Evolutionary conservation across 1,140 invertebrate species (phyloP).

Genomic region (Nebria ingens): DNA sequence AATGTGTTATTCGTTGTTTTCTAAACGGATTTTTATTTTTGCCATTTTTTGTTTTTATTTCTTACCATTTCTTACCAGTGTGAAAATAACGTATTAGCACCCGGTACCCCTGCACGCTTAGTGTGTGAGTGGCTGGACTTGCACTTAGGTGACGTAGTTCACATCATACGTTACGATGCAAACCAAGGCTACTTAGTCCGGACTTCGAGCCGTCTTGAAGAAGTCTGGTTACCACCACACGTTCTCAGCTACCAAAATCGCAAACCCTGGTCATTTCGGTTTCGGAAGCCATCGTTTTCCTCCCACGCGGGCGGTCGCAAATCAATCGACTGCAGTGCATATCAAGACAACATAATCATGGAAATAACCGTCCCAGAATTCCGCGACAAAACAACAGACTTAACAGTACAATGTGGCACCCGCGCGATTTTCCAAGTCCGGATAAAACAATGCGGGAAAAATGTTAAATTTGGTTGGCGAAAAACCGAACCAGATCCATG

Average conservation of each 20-base stretch:
- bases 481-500: slow-evolving; percentile 43
- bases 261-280: slow-evolving; percentile 51
- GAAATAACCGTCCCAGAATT: slow-evolving; percentile 29
- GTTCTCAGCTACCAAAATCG: slow-evolving; percentile 41
- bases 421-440: slow-evolving; percentile 24
- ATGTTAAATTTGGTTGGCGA: slow-evolving; percentile 41
- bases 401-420: slow-evolving; percentile 23
- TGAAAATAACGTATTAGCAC: slow-evolving; percentile 36
- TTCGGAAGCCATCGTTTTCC: slow-evolving; percentile 35
- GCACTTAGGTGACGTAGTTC: slow-evolving; percentile 40
- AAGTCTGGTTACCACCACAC: slow-evolving; percentile 53
- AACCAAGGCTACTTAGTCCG: slow-evolving; percentile 36
- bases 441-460: slow-evolving; percentile 23
- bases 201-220: slow-evolving; percentile 34
- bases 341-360: slow-evolving; percentile 18
- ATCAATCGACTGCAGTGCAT: slow-evolving; percentile 32
- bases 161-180: slow-evolving; percentile 37
- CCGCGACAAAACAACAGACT: slow-evolving; percentile 25
- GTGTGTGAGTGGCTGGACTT: slow-evolving; percentile 41
- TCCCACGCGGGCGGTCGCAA: slow-evolving; percentile 32
- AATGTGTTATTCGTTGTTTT: no score
- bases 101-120: slow-evolving; percentile 41
- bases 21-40: no score
- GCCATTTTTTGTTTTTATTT: not conserved
- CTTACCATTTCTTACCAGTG: slow-evolving; percentile 19